Evolutionary conservation across 2,113 vertebrate species (phyloP), one percentile per base, ranked within the genome.

Genomic region (Lutjanus erythropterus): DNA sequence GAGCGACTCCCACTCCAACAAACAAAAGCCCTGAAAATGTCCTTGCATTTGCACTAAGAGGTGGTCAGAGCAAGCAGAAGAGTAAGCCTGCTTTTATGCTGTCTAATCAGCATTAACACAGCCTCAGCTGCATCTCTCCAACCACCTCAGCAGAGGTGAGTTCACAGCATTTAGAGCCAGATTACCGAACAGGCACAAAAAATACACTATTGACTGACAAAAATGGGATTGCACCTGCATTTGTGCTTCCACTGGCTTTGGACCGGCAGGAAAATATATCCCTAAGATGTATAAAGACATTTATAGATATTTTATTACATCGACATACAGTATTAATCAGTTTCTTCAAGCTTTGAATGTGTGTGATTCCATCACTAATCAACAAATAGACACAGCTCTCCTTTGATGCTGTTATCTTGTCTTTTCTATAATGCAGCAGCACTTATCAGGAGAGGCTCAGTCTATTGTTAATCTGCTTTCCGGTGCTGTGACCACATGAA

Each of bases 371-470:
- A 65, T 72, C 56, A 68, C 44, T 53, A 85, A 88, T 84, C 81
- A 81, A 71, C 67, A 88, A 85, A 88, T 50, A 84, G 78, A 68
- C 76, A 55, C 47, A 71, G 61, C 41, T 74, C 64, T 78, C 49
- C 15, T 62, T 39, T 64, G 65, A 47, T 39, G 37, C 35, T 39
- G 7, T 52, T 66, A 64, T 89, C 82, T 72, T 84, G 79, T 86
- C 75, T 75, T 65, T 52, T 88, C 71, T 58, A 86, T 81, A 87
- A 87, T 83, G 78, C 87, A 88, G 75, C 80, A 73, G 33, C 80
- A 70, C 77, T 79, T 81, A 55, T 82, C 76, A 71, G 37, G 35
- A 41, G 53, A 59, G 61, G 71, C 25, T 10, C 18, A 44, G 18
- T 67, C 42, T 68, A 25, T 76, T 88, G 80, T 87, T 78, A 39